Conservation (phyloP, 2,113 vertebrate genomes). For the Equus quagga region DNA sequence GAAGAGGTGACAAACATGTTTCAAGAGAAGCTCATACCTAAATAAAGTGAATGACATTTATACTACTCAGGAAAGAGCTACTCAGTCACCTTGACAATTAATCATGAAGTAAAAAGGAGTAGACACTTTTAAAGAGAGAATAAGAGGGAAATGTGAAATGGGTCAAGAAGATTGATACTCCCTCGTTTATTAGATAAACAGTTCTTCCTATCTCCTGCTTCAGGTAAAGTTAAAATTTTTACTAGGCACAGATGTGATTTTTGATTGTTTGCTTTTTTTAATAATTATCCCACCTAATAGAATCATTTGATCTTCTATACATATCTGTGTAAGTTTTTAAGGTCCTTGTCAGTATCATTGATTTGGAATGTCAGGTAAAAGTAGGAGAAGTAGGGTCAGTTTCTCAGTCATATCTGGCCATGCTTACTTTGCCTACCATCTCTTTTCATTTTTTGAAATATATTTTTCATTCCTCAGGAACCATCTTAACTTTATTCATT, state of each 20-base stretch:
- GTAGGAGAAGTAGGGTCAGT: not conserved
- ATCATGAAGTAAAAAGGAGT: not conserved
- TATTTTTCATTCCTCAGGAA: not conserved
- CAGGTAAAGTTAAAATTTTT: not conserved
- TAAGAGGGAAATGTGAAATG: not conserved
- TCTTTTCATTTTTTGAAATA: not conserved
- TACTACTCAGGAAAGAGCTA: not conserved
- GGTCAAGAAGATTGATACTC: not conserved
- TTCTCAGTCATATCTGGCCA: not conserved
- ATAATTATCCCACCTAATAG: not conserved
- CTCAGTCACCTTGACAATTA: not conserved
- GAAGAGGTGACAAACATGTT: not conserved
- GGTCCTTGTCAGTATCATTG: not conserved
- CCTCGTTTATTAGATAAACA: not conserved
- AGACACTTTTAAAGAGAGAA: not conserved
- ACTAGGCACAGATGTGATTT: not conserved
- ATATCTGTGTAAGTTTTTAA: not conserved
- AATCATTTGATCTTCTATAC: not conserved
- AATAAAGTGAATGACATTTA: conserved; percentile 60
- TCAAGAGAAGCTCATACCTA: not conserved
- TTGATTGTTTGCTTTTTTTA: not conserved
- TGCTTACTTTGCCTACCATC: not conserved
- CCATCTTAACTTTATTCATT: not conserved
- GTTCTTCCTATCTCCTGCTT: not conserved
- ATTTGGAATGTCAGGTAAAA: not conserved